Base-by-base conservation (phyloP, 1,140 invertebrate species). In the Anastatus disparis region DNA sequence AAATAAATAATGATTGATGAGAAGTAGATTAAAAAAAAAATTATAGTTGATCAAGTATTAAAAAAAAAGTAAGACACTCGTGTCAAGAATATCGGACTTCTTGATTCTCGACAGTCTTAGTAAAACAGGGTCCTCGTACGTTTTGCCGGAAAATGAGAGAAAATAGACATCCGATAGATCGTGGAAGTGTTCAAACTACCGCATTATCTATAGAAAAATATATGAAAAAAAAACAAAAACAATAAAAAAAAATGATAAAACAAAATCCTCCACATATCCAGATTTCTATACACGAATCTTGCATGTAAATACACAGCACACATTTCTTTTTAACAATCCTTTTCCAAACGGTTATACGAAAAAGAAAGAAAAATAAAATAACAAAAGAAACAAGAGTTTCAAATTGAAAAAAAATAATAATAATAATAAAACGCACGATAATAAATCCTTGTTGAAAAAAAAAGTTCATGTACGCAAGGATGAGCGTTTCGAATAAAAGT, bases 71-170 rank as follows among this genome's bases (percentile, higher is more conserved):
- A 59, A 35, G 40, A 48, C 0, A 50, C 40, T 53, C 2, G 6
- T 7, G 8, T 44, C 26, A 24, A 1, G 7, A 31, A 12, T 44
- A 59, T 52, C 8, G 13, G n/a, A 52, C 3, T 27, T 59, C 42
- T 40, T 59, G 13, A 22, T 50, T 35, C 15, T 2, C 29, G 7
- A 10, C 9, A n/a, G n/a, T 38, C 6, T 17, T 38, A 59, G 3
- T 56, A 68, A 48, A 73, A 63, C 75, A 70, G 61, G 35, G 65
- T 73, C 42, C n/a, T 42, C 58, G 27, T 73, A 48, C 69, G 44
- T 71, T 70, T 52, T 48, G 31, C 44, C 20, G 29, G 27, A 55
- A 58, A 67, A 31, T 12, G 6, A 58, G 12, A 44, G 46, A 42
- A 44, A 9, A 13, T 20, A 56, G 26, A 66, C 0, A 42, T 29